Evolutionary conservation across 2,797 vertebrate species (phyloP).

Genomic region (Xenops minutus): DNA sequence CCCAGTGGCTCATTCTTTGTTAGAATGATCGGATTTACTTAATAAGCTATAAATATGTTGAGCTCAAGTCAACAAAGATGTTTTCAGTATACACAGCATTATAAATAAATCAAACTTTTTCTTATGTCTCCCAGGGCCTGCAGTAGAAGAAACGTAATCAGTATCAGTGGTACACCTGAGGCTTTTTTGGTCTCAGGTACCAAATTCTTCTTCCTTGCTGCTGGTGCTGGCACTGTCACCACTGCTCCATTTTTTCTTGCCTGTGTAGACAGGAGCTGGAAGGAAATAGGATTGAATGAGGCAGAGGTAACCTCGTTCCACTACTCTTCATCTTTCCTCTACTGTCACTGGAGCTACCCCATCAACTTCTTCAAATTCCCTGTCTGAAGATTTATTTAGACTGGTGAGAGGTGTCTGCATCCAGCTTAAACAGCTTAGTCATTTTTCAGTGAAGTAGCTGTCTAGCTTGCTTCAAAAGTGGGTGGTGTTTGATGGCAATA

Average conservation of each 20-base stretch:
- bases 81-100: slow-evolving; percentile 33
- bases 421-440: not conserved
- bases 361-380: not conserved
- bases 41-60: slow-evolving; percentile 62
- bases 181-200: slow-evolving; percentile 29
- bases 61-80: slow-evolving; percentile 56
- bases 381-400: slow-evolving; percentile 23
- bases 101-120: slow-evolving; percentile 46
- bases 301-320: not conserved
- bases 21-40: slow-evolving; percentile 48
- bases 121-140: slow-evolving; percentile 4
- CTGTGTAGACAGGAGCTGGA: not conserved
- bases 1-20: slow-evolving; percentile 46
- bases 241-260: not conserved
- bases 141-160: slow-evolving; percentile 44
- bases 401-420: not conserved
- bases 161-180: slow-evolving; percentile 20
- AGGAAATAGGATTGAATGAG: slow-evolving; percentile 2
- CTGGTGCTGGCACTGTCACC: not conserved
- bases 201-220: slow-evolving; percentile 28
- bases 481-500: not conserved
- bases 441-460: slow-evolving; percentile 15
- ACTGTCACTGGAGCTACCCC: not conserved
- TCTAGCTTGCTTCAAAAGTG: not conserved
- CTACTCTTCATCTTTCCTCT: not conserved